A percentile compares a stretch with the other conserved stretches of the same genome.
These are phyloP conservation scores for Dasypogon diadema DNA, from an alignment of 2,888 invertebrate genomes.

Conservation along the genomic window DNA sequence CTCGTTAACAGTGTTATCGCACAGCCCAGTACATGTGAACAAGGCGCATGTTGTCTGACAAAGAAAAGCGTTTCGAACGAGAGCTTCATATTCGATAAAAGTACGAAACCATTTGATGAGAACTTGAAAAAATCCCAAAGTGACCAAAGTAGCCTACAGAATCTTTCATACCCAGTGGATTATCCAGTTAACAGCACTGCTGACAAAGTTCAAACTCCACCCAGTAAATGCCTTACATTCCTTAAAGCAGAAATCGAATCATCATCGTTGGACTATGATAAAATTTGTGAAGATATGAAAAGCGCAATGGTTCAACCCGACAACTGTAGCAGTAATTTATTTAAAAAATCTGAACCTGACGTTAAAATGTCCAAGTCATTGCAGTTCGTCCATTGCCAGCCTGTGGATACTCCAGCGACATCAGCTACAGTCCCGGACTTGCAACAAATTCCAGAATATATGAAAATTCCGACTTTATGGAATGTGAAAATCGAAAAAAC, in stretches of 20 bases:
- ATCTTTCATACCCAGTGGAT: conserved; percentile 10
- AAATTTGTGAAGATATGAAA: conserved; percentile 44
- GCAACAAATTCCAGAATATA: conserved; percentile 67
- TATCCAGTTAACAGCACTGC: conserved; percentile 1
- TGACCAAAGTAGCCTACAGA: neutral
- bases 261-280: neutral
- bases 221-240: conserved; percentile 60
- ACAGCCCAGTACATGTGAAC: too few species aligned
- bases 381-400: conserved; percentile 40
- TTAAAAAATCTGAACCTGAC: neutral
- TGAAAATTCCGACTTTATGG: conserved; percentile 73
- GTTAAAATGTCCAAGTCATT: conserved; percentile 50
- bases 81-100: neutral
- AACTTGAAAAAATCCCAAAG: neutral
- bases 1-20: too few species aligned
- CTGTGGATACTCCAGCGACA: conserved; percentile 53
- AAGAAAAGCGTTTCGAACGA: neutral
- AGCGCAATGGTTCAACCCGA: conserved; percentile 55
- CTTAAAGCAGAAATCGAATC: conserved; percentile 53
- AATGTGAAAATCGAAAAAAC: conserved; percentile 70
- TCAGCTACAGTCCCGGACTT: conserved; percentile 57
- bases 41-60: too few species aligned
- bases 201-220: conserved; percentile 62
- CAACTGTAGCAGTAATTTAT: conserved; percentile 50
- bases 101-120: neutral